A percentile compares a stretch with the other conserved stretches of the same genome.
phyloP scores from a whole-genome alignment of 2,113 vertebrate genomes.

The Syngnathus scovelli region DNA sequence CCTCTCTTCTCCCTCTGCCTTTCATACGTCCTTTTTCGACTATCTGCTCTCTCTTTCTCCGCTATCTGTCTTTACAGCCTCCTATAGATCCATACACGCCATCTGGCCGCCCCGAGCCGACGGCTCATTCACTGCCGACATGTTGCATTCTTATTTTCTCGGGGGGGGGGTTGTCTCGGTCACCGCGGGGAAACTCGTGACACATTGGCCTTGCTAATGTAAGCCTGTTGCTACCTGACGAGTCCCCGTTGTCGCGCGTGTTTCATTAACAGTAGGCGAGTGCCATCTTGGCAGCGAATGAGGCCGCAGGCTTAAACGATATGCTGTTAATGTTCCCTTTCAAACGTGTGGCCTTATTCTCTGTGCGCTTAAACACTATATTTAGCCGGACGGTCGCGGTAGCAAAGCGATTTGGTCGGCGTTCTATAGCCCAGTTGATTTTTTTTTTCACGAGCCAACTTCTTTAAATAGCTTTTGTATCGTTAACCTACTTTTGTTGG shows the following conservation, averaged over 20 bases:
- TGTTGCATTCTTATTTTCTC: conserved; percentile 7
- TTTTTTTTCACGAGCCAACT: neutral
- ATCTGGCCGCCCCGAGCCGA: conserved; percentile 20
- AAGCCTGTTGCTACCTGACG: conserved; percentile 35
- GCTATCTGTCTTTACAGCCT: conserved; percentile 27
- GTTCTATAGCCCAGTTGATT: conserved; percentile 9
- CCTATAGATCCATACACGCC: conserved; percentile 49
- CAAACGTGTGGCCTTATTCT: neutral
- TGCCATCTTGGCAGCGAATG: conserved; percentile 21
- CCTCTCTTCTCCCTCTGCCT: conserved; percentile 48
- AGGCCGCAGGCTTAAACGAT: conserved; percentile 21
- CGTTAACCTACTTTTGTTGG: conserved; percentile 38
- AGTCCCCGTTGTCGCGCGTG: conserved; percentile 31
- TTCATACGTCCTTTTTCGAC: conserved; percentile 57
- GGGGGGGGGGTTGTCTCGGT: conserved; percentile 21
- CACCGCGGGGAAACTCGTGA: conserved; percentile 23
- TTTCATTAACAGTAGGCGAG: conserved; percentile 33
- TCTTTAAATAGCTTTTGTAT: conserved; percentile 26
- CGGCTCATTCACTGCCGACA: conserved; percentile 9
- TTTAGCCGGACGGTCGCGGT: conserved; percentile 6
- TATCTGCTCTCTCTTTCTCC: conserved; percentile 43
- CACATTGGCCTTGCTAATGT: conserved; percentile 32
- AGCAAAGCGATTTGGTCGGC: conserved; percentile 13
- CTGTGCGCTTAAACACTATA: neutral
- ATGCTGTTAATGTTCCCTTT: neutral